Conservation (phyloP, 2,888 invertebrate species). For the Drosophila subsilvestris region DNA sequence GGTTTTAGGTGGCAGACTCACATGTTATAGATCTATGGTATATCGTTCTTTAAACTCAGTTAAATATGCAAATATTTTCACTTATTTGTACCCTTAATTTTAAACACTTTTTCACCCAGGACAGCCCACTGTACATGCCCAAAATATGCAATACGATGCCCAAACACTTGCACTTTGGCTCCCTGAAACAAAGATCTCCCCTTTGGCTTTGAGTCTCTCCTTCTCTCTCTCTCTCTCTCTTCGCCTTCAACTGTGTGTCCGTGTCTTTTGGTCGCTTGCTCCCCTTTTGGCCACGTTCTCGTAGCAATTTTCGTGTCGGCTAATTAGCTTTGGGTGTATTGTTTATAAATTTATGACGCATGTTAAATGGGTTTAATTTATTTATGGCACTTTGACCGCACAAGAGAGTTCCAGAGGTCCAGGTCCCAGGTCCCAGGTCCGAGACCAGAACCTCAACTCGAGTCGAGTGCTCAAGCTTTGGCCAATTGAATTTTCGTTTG, state of each 20-base stretch:
- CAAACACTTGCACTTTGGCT: conserved; percentile 53
- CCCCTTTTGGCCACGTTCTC: conserved; percentile 54
- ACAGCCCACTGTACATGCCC: conserved; percentile 13
- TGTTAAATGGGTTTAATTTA: conserved; percentile 81
- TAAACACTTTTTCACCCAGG: not conserved
- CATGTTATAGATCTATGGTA: no score
- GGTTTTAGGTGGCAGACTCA: no score
- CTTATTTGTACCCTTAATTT: not conserved
- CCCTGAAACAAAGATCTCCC: conserved; percentile 15
- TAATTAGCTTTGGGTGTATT: conserved; percentile 80
- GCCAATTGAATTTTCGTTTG: conserved; percentile 71
- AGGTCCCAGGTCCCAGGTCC: conserved; percentile 24
- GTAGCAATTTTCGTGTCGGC: conserved; percentile 76
- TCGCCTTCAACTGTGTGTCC: conserved; percentile 11
- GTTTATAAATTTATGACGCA: conserved; percentile 81
- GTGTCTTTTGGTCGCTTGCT: not conserved
- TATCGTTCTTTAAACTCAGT: not conserved
- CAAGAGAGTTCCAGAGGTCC: conserved; percentile 21
- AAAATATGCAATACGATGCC: conserved; percentile 57
- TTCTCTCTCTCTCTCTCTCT: not conserved
- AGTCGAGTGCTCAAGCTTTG: conserved; percentile 43
- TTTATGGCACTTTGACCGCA: conserved; percentile 71
- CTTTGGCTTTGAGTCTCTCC: conserved; percentile 13
- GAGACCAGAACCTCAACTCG: not conserved
- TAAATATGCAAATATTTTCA: not conserved